Conservation (phyloP, 2,113 vertebrate species). For the Atherinomorus stipes region DNA sequence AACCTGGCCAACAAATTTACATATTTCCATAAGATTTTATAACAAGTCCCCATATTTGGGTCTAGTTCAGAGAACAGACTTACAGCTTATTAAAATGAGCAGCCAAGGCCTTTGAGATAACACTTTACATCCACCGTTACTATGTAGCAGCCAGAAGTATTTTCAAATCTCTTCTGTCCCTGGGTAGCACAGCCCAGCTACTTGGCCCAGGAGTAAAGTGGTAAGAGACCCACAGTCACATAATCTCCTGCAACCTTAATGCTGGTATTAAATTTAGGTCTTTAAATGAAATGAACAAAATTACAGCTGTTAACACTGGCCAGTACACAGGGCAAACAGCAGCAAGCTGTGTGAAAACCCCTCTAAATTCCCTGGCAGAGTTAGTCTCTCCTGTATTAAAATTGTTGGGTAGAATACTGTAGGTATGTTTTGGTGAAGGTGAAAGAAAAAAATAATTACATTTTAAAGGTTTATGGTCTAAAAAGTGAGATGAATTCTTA, state of each 20-base stretch:
- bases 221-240: conserved; percentile 32
- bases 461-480: no score
- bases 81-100: conserved; percentile 71
- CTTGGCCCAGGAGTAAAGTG: conserved; percentile 40
- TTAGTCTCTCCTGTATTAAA: conserved; percentile 44
- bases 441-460: conserved; percentile 24
- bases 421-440: conserved; percentile 16
- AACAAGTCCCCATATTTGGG: conserved; percentile 51
- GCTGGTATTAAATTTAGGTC: conserved; percentile 59
- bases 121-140: conserved; percentile 45
- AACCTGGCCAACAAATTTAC: conserved; percentile 45
- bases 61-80: conserved; percentile 53
- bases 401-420: conserved; percentile 42
- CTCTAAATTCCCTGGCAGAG: conserved; percentile 45
- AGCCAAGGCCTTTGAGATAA: conserved; percentile 73
- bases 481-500: conserved; percentile 38
- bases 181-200: conserved; percentile 38
- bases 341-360: conserved; percentile 30
- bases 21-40: no score
- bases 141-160: conserved; percentile 53
- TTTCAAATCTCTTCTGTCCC: conserved; percentile 61
- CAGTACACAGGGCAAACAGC: conserved; percentile 41
- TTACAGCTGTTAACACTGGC: conserved; percentile 44
- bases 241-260: conserved; percentile 73
- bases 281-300: conserved; percentile 71